Percentiles rank a stretch among this genome's conserved stretches.
Conservation (phyloP, 1,140 invertebrate species). For the Chymomyza costata region DNA sequence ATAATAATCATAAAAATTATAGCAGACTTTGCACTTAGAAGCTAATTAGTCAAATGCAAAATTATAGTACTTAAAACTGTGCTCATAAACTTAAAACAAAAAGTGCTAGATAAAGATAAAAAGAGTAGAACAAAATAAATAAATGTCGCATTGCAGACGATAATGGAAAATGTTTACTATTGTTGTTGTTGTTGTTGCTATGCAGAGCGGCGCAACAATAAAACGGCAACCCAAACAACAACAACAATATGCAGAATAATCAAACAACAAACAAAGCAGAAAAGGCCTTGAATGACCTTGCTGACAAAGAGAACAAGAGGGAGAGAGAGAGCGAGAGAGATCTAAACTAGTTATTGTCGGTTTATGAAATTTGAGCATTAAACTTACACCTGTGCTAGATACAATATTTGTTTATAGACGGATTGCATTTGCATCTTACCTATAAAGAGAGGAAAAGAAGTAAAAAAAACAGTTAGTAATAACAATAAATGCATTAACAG, state of each 20-base stretch:
- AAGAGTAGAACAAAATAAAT: no score
- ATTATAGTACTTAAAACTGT: no score
- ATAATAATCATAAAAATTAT: no score
- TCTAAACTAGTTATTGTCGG: constrained; percentile 24
- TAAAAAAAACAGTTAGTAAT: constrained; percentile 7
- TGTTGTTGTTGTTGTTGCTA: no score
- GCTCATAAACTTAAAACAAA: no score
- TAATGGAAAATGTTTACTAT: constrained; percentile 18
- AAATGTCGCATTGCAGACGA: no score
- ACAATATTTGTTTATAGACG: not conserved
- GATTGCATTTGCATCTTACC: constrained; percentile 24
- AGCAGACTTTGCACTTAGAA: constrained; percentile 21
- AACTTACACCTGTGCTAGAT: not conserved
- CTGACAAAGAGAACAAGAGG: constrained; percentile 5
- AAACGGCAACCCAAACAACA: no score
- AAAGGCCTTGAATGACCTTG: constrained; percentile 40
- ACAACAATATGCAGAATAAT: no score
- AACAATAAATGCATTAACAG: no score
- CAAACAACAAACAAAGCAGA: constrained; percentile 27
- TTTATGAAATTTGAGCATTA: constrained; percentile 21
- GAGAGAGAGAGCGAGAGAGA: not conserved
- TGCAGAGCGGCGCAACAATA: constrained; percentile 24
- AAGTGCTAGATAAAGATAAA: no score
- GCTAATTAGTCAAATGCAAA: constrained; percentile 26
- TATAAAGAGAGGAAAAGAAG: constrained; percentile 26